Conservation (phyloP, 1,140 invertebrate genomes). For the Lamellibrachia luymesi region DNA sequence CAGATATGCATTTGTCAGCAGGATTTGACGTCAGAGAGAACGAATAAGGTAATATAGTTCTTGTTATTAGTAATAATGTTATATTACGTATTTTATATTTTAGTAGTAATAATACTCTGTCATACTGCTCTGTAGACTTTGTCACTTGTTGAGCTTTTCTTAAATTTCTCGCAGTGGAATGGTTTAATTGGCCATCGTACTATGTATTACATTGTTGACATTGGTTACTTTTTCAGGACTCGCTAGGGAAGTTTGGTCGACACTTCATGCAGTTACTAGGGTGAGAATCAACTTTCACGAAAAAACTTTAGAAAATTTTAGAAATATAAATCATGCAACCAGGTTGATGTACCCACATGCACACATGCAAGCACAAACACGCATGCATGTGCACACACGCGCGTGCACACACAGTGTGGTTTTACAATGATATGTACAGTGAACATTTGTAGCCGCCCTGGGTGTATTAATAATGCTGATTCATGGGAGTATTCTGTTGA, state of each 20-base stretch:
- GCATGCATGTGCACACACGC: too few relatives aligned
- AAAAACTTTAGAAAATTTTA: background rate
- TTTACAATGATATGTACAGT: background rate
- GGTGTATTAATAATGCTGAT: background rate
- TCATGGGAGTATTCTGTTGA: background rate
- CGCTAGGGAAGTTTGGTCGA: constrained; percentile 62
- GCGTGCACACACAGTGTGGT: background rate
- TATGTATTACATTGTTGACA: background rate
- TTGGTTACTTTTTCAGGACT: constrained; percentile 25
- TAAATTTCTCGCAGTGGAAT: background rate
- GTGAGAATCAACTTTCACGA: constrained; percentile 31
- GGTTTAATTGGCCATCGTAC: background rate
- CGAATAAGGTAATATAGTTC: constrained; percentile 34
- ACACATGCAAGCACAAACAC: too few relatives aligned
- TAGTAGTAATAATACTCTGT: constrained; percentile 16
- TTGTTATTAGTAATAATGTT: background rate
- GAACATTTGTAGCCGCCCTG: background rate
- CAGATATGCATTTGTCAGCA: constrained; percentile 57
- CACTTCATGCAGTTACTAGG: constrained; percentile 76
- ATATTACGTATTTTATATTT: constrained; percentile 21
- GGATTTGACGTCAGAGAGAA: constrained; percentile 51
- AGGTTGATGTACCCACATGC: too few relatives aligned
- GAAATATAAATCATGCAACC: background rate
- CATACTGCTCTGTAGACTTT: constrained; percentile 28
- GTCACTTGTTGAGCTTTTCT: constrained; percentile 16